Evolutionary conservation across 2,113 vertebrate genomes (phyloP).

Genomic region (Rhynchomys soricoides): DNA sequence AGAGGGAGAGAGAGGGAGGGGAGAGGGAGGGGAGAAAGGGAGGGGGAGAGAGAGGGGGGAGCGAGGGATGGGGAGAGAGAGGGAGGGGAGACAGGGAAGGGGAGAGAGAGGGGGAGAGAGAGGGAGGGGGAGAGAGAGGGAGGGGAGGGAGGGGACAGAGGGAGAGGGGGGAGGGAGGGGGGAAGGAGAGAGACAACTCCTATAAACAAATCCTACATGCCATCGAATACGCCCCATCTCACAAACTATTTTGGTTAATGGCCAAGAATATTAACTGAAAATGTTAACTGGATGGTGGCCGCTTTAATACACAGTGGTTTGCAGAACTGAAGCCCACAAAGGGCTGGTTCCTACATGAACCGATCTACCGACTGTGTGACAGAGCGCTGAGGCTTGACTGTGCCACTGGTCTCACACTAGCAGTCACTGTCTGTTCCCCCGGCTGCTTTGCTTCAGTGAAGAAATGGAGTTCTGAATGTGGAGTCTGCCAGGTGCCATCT

Average conservation of each 20-base stretch:
- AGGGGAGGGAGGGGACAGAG: no score
- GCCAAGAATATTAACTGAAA: background rate
- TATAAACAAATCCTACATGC: background rate
- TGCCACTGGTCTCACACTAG: background rate
- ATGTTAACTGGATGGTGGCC: background rate
- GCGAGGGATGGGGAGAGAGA: no score
- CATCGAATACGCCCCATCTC: background rate
- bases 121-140: no score
- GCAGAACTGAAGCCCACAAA: background rate
- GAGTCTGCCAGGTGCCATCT: background rate
- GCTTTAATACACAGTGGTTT: background rate
- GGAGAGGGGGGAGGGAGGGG: no score
- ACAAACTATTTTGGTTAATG: background rate
- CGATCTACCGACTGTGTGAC: background rate
- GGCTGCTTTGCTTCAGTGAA: background rate
- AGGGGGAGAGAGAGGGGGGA: no score
- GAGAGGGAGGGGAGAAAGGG: no score
- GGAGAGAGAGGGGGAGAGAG: no score
- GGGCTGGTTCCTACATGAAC: background rate
- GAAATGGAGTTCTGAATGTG: slow-evolving; percentile 20
- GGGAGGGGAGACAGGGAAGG: no score
- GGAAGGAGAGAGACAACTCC: background rate
- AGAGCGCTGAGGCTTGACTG: background rate
- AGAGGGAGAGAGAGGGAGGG: no score
- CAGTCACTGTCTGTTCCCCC: background rate